These are phyloP conservation scores for Haemorhous mexicanus DNA, from an alignment of 2,113 vertebrate genomes.

Conservation along the genomic window DNA sequence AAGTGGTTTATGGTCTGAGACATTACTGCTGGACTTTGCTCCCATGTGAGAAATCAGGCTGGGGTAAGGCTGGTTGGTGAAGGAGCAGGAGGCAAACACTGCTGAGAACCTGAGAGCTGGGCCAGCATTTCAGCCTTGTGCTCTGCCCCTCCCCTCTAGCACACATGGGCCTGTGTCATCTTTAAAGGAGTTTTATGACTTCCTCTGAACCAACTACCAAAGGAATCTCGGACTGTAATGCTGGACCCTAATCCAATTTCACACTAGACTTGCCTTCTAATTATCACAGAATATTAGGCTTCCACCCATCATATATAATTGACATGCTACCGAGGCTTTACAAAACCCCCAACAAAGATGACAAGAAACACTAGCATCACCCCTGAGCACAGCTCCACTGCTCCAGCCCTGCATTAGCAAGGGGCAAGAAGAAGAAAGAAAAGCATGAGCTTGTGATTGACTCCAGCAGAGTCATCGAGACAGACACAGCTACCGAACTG, in stretches of 20 bases:
- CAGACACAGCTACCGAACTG: not conserved
- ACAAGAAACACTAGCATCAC: conserved; percentile 40
- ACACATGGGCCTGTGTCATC: not conserved
- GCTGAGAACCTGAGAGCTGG: fast-evolving
- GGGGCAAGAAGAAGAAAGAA: not conserved
- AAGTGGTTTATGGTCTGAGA: not conserved
- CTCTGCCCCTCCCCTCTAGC: not conserved
- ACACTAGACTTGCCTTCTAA: conserved; percentile 63
- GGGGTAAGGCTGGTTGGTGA: not conserved
- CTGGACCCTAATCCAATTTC: conserved; percentile 42
- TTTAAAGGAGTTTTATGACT: conserved; percentile 42
- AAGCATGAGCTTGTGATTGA: not conserved
- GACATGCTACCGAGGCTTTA: not conserved
- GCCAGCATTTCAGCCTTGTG: not conserved
- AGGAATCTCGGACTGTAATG: conserved; percentile 27
- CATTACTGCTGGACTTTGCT: not conserved
- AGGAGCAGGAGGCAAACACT: not conserved
- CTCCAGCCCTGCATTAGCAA: not conserved
- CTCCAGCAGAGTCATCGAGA: fast-evolving
- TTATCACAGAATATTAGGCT: conserved; percentile 61
- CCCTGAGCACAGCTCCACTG: not conserved
- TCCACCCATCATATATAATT: conserved; percentile 64
- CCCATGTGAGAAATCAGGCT: not conserved
- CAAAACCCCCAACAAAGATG: conserved; percentile 49
- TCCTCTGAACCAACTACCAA: conserved; percentile 37